Conservation (phyloP, 2,113 vertebrate genomes). For the Rousettus leschenaultii region DNA sequence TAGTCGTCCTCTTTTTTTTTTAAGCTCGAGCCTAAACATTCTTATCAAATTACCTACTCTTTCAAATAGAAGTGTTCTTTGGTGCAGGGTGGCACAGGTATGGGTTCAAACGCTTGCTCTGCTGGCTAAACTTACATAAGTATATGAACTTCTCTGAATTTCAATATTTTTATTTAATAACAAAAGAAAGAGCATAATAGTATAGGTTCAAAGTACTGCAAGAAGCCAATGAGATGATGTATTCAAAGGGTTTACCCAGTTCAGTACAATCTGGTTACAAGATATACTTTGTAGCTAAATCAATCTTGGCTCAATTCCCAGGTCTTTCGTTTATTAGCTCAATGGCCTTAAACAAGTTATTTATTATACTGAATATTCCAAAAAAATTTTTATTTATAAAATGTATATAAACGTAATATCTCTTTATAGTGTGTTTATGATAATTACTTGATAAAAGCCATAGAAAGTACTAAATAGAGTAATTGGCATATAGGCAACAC, state of each 20-base stretch:
- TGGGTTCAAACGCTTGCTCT: neutral
- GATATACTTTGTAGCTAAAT: slow-evolving; percentile 20
- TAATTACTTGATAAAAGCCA: slow-evolving; percentile 18
- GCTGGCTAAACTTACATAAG: neutral
- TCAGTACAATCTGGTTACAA: neutral
- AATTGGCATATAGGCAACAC: neutral
- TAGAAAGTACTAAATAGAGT: slow-evolving; percentile 11
- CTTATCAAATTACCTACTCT: neutral
- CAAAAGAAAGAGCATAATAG: neutral
- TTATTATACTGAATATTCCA: neutral
- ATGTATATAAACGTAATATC: slow-evolving; percentile 3
- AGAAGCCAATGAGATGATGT: neutral
- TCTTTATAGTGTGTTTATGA: slow-evolving; percentile 20
- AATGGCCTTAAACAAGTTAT: neutral
- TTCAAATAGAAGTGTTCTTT: neutral
- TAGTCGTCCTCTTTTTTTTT: neutral
- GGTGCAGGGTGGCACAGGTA: neutral
- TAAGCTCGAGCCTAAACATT: neutral
- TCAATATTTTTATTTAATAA: slow-evolving; percentile 8
- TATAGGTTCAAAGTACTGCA: neutral
- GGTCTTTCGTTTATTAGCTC: slow-evolving; percentile 7
- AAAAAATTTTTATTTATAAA: neutral
- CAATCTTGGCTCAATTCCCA: slow-evolving; percentile 43
- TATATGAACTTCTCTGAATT: neutral
- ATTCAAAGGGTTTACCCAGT: neutral